Base-by-base conservation (phyloP, 2,113 vertebrate species). In the Phaetusa simplex region DNA sequence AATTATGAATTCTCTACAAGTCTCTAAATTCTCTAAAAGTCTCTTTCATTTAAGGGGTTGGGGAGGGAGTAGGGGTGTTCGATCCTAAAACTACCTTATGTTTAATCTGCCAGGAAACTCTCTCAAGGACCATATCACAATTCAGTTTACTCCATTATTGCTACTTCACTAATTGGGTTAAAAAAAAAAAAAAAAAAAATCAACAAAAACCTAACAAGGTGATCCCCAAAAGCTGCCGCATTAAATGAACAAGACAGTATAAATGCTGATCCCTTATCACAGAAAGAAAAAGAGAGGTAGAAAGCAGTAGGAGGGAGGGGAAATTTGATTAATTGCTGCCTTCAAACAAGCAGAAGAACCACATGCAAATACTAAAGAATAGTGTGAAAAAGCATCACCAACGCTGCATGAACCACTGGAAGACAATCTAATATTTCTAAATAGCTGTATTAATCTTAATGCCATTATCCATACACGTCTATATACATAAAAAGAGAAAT, bases 281-380 rank as follows among this genome's bases (percentile, higher is more conserved):
- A 83, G 62, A 40, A 65, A 69, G 36, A 79, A 62, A 87, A 12
- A 49, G 42, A 78, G 66, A 79, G 2, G 3, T 12, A 83, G 66
- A 92, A 83, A 94, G 67, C 80, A 83, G 36, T 21, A 90, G 38
- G 66, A 76, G 66, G 27, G 58, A 94, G 26, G 36, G 26, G 55
- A 21, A 62, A 92, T 78, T 70, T 77, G 71, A 88, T 83, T 83
- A 88, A 93, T 88, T 94, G 64, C 67, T 94, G 80, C 82, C 67
- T 92, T 94, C 67, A 88, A 85, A 38, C 50, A 70, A 93, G 43
- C 36, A 65, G 43, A 89, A 94, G 86, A 86, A 7, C 9, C 53
- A 83, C 67, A 91, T 29, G 62, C 22, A 93, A 91, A 94, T 83
- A 72, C 12, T 61, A 36, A 64, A 59, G 47, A 88, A 91, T 49